phyloP scores from a whole-genome alignment of 2,797 vertebrate genomes.

The Hybognathus amarus region DNA sequence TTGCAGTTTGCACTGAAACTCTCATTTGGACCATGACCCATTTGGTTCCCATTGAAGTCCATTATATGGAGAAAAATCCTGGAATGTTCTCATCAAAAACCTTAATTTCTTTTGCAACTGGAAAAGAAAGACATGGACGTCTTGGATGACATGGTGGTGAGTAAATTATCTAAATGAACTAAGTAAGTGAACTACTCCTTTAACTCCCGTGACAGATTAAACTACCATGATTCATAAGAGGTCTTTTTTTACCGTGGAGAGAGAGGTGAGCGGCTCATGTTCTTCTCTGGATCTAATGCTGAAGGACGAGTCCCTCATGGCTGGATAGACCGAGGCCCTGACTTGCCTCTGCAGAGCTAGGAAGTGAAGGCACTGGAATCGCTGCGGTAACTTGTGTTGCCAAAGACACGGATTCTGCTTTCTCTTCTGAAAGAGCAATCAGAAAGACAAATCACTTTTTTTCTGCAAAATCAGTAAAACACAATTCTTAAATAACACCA shows the following conservation, averaged over 20 bases:
- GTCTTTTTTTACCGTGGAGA: constrained; percentile 72
- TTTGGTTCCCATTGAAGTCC: no score
- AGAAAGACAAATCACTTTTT: constrained; percentile 8
- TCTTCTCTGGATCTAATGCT: constrained; percentile 75
- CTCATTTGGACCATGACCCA: no score
- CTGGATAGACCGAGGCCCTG: constrained; percentile 88
- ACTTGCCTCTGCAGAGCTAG: constrained; percentile 83
- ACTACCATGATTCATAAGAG: no score
- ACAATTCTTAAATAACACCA: not conserved
- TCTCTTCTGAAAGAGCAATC: constrained; percentile 82
- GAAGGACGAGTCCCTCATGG: constrained; percentile 77
- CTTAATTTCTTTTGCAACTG: no score
- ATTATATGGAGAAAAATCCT: no score
- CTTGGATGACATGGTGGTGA: no score
- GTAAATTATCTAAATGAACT: no score
- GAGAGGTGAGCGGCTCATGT: constrained; percentile 76
- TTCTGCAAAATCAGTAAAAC: not conserved
- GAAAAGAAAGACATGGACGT: no score
- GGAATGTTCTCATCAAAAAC: no score
- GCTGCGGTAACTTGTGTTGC: constrained; percentile 81
- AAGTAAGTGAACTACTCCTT: no score
- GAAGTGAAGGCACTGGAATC: constrained; percentile 84
- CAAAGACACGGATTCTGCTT: constrained; percentile 86
- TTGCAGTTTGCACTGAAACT: no score
- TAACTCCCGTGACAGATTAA: not conserved